These are phyloP conservation scores for Limnephilus marmoratus DNA, from an alignment of 2,888 invertebrate species.

Conservation along the genomic window DNA sequence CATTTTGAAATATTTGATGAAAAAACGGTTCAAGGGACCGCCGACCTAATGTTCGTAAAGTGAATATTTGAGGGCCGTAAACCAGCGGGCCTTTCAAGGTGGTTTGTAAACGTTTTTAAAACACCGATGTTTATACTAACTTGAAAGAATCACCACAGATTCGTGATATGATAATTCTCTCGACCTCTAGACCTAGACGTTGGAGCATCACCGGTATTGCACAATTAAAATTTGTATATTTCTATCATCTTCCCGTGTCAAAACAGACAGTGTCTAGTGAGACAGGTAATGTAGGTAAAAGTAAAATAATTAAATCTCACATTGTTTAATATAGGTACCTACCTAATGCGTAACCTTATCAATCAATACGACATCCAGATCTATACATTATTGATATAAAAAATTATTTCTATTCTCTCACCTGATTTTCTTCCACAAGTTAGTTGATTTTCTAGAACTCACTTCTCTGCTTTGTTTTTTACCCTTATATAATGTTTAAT, in stretches of 20 bases:
- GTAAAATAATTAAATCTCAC: too few species aligned
- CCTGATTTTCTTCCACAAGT: too few species aligned
- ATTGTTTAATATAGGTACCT: too few species aligned
- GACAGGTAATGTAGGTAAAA: too few species aligned
- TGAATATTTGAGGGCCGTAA: conserved; percentile 55
- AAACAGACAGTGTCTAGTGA: too few species aligned
- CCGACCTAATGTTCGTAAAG: conserved; percentile 37
- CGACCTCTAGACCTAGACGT: neutral
- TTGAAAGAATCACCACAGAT: neutral
- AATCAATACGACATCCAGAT: too few species aligned
- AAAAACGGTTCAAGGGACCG: conserved; percentile 40
- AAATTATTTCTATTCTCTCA: too few species aligned
- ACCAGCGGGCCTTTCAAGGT: conserved; percentile 53
- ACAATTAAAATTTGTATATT: neutral
- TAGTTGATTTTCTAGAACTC: too few species aligned
- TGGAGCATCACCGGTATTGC: neutral
- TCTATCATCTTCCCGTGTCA: neutral
- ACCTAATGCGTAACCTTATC: too few species aligned
- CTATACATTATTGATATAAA: too few species aligned
- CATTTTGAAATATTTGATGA: conserved; percentile 51
- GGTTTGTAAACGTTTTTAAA: neutral
- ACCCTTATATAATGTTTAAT: too few species aligned
- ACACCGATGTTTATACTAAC: neutral
- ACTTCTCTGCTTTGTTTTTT: too few species aligned
- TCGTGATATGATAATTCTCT: neutral